Conservation (phyloP, 2,797 vertebrate genomes). For the Enteromius argenteus region DNA sequence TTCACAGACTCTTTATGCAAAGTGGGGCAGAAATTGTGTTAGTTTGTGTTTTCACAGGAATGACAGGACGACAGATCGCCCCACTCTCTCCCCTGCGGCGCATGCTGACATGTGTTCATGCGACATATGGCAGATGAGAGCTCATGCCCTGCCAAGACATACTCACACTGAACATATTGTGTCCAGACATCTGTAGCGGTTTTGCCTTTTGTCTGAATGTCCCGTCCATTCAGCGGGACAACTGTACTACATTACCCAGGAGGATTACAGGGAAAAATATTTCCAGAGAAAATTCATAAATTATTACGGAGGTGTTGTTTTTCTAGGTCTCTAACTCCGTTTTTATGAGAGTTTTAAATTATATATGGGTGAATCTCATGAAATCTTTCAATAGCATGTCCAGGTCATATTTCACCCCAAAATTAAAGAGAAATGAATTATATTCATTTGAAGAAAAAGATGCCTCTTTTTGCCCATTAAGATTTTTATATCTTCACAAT, state of each 20-base stretch:
- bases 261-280: constrained; percentile 50
- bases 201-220: constrained; percentile 68
- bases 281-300: constrained; percentile 46
- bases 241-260: constrained; percentile 63
- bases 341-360: constrained; percentile 36
- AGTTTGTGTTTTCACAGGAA: constrained; percentile 62
- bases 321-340: constrained; percentile 2
- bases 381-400: background rate
- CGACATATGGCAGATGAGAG: constrained; percentile 91
- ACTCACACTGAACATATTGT: constrained; percentile 76
- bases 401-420: background rate
- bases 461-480: background rate
- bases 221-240: constrained; percentile 56
- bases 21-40: constrained; percentile 57
- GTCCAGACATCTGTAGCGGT: constrained; percentile 78
- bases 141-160: constrained; percentile 82
- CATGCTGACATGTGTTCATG: constrained; percentile 83
- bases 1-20: constrained; percentile 50
- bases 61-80: constrained; percentile 58
- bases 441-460: background rate
- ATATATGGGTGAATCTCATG: constrained; percentile 18
- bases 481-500: background rate
- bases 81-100: constrained; percentile 62
- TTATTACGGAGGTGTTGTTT: constrained; percentile 44
- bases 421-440: background rate